Evolutionary conservation across 2,797 vertebrate genomes (phyloP).

Genomic region (Numenius phaeopus): DNA sequence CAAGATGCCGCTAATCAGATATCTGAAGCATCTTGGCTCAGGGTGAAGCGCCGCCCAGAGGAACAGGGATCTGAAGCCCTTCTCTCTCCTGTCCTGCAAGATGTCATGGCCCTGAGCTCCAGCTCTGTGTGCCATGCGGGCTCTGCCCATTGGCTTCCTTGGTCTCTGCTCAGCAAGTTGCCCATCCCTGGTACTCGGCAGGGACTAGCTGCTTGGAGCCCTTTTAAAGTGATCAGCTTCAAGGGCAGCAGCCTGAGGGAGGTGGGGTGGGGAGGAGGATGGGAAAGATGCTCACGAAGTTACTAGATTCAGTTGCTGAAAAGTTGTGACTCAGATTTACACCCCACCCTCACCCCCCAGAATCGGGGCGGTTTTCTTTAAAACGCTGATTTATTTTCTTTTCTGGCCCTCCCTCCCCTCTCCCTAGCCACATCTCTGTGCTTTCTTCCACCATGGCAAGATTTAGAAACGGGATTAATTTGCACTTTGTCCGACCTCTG

Average conservation of each 20-base stretch:
- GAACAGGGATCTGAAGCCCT: neutral
- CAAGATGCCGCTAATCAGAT: neutral
- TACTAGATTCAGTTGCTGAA: neutral
- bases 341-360: too few species aligned
- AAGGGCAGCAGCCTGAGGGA: neutral
- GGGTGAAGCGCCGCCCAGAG: fast-evolving
- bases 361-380: neutral
- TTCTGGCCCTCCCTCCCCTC: neutral
- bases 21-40: neutral
- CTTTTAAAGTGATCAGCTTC: neutral
- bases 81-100: neutral
- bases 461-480: neutral
- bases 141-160: neutral
- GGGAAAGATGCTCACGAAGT: neutral
- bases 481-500: fast-evolving
- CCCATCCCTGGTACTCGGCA: neutral
- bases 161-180: neutral
- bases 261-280: neutral
- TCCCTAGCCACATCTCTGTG: neutral
- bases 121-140: neutral
- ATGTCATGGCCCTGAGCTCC: neutral
- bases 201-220: neutral
- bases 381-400: neutral
- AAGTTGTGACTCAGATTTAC: neutral
- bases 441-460: neutral